Evolutionary conservation across 2,888 invertebrate species (phyloP), one percentile per base, ranked within the genome.

Genomic region (Neoitamus cyanurus): DNA sequence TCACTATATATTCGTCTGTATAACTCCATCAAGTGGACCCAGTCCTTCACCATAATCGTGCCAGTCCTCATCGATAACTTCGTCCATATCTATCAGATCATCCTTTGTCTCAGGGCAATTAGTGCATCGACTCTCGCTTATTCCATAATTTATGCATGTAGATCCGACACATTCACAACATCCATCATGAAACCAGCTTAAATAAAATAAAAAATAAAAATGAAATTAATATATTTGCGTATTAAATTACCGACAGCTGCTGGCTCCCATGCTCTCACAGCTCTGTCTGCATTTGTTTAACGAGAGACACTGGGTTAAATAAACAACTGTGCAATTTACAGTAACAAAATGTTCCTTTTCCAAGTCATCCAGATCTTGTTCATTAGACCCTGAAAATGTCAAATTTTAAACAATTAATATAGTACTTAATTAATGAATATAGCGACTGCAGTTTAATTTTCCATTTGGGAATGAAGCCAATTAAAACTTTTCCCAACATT

Each of bases 141-240:
- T 95, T 1, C 98, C 98, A 90, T 97, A 98, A 90, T 96, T 96
- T 87, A 97, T 93, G 90, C 98, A 98, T 73, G 95, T 95, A 86
- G 95, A 94, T 0, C 98, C 97, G 78, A 98, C 94, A 90, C 98
- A 98, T 91, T 98, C 96, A 90, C 98, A 98, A 90, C 98, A 98
- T 0, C 97, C 98, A 89, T 97, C 96, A 90, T 97, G 97, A 92
- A 98, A 98, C 97, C 98, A 98, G 88, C 84, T 42, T 46, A n/a
- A 46, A 9, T 84, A 30, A 0, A 68, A 68, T 15, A 5, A 48
- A 36, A 69, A 34, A 15, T 34, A 11, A 15, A 9, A 68, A 31
- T 58, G 0, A 42, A 78, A 25, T 58, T 58, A n/a, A 1, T 75
- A 37, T 20, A 34, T 37, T 25, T 36, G 13, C 20, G 3, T 1